Conservation (phyloP, 2,113 vertebrate species). For the Zosterops pallidus region DNA sequence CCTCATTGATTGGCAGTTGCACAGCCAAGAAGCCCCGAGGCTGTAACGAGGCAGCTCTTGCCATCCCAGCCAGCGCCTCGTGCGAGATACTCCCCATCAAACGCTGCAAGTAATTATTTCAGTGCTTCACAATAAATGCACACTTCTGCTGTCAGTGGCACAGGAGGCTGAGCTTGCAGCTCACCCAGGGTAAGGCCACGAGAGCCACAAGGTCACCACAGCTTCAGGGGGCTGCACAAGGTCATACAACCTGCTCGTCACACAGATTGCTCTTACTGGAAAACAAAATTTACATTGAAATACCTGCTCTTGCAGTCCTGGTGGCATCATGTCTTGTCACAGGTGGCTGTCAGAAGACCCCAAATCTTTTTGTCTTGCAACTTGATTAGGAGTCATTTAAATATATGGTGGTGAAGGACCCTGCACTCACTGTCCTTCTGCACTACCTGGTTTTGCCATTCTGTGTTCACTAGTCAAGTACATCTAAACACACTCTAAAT, state of each 20-base stretch:
- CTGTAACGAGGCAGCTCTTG: not conserved
- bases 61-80: not conserved
- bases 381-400: not conserved
- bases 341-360: not conserved
- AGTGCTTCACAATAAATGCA: not conserved
- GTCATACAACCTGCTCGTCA: not conserved
- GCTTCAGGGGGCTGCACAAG: not conserved
- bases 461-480: rapidly evolving
- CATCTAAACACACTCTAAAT: not conserved
- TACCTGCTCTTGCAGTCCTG: not conserved
- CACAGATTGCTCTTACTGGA: not conserved
- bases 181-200: not conserved
- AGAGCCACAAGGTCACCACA: rapidly evolving
- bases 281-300: not conserved
- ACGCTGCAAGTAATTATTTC: not conserved
- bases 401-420: rapidly evolving
- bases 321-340: not conserved
- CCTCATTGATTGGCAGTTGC: not conserved
- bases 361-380: not conserved
- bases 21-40: not conserved
- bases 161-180: not conserved
- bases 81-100: not conserved
- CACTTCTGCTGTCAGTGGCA: not conserved
- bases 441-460: not conserved
- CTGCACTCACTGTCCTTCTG: not conserved